A percentile compares a stretch with the other conserved stretches of the same genome.
These are phyloP conservation scores for Theretra japonica DNA, from an alignment of 2,888 invertebrate species.

Conservation along the genomic window DNA sequence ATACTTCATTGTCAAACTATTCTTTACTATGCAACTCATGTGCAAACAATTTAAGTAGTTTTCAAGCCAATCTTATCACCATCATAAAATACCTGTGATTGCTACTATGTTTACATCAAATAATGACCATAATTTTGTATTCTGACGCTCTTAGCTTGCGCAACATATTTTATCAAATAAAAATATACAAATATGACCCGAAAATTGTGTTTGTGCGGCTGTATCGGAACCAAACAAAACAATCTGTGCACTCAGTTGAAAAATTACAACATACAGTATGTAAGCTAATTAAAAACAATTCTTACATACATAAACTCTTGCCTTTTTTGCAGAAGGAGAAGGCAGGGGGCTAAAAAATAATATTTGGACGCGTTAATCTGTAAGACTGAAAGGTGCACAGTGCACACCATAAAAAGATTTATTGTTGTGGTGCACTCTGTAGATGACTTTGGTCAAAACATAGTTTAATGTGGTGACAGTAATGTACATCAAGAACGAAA, in stretches of 20 bases:
- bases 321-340: too few species aligned
- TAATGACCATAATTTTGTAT: not conserved
- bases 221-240: not conserved
- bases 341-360: too few species aligned
- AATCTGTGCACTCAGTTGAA: not conserved
- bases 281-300: too few species aligned
- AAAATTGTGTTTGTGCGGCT: not conserved
- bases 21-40: not conserved
- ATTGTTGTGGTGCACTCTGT: too few species aligned
- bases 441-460: too few species aligned
- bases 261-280: not conserved
- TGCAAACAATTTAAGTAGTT: not conserved
- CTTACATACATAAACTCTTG: too few species aligned
- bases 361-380: too few species aligned
- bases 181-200: constrained; percentile 6
- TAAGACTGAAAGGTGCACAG: too few species aligned
- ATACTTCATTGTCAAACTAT: not conserved
- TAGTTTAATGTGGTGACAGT: too few species aligned
- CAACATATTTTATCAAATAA: constrained; percentile 14
- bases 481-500: too few species aligned
- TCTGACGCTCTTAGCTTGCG: constrained; percentile 7
- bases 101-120: not conserved
- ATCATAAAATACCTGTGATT: not conserved
- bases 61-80: constrained; percentile 11
- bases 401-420: too few species aligned